Evolutionary conservation across 2,888 invertebrate species (phyloP).

Genomic region (Asteroscopus sphinx): DNA sequence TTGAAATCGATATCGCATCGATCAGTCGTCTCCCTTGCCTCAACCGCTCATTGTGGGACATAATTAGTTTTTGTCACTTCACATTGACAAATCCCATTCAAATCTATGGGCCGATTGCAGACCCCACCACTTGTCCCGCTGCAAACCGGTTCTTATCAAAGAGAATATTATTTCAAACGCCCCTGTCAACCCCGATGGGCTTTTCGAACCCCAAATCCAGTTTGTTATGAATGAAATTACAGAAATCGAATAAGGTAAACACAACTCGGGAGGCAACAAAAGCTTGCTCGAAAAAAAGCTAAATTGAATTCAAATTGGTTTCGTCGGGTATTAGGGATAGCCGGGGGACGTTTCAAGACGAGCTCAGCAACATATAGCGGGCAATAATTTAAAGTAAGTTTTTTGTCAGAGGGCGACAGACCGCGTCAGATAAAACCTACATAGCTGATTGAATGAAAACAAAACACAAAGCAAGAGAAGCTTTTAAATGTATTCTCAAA

Average conservation of each 20-base stretch:
- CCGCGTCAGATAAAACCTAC: slow-evolving; percentile 74
- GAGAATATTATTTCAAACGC: slow-evolving; percentile 90
- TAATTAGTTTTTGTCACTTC: slow-evolving; percentile 90
- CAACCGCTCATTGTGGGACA: slow-evolving; percentile 80
- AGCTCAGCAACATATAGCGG: slow-evolving; percentile 76
- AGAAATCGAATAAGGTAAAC: slow-evolving; percentile 90
- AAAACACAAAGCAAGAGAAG: slow-evolving; percentile 46
- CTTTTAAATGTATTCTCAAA: slow-evolving; percentile 6
- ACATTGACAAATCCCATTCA: slow-evolving; percentile 86
- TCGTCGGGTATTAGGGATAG: slow-evolving; percentile 88
- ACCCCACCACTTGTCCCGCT: slow-evolving; percentile 80
- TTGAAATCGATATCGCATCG: slow-evolving; percentile 73
- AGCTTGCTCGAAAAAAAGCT: slow-evolving; percentile 88
- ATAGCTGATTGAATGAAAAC: slow-evolving; percentile 78
- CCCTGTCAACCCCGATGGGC: slow-evolving; percentile 88
- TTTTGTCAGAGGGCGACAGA: slow-evolving; percentile 80
- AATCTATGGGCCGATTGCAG: slow-evolving; percentile 74
- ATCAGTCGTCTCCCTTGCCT: slow-evolving; percentile 71
- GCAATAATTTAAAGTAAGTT: slow-evolving; percentile 86
- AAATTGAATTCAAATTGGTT: slow-evolving; percentile 90
- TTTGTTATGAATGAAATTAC: slow-evolving; percentile 90
- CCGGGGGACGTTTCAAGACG: slow-evolving; percentile 85
- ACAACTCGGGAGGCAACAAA: slow-evolving; percentile 89
- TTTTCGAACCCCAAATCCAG: slow-evolving; percentile 89
- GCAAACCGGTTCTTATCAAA: slow-evolving; percentile 88